These are phyloP conservation scores for Ondatra zibethicus DNA, from an alignment of 2,113 vertebrate genomes.

Conservation along the genomic window DNA sequence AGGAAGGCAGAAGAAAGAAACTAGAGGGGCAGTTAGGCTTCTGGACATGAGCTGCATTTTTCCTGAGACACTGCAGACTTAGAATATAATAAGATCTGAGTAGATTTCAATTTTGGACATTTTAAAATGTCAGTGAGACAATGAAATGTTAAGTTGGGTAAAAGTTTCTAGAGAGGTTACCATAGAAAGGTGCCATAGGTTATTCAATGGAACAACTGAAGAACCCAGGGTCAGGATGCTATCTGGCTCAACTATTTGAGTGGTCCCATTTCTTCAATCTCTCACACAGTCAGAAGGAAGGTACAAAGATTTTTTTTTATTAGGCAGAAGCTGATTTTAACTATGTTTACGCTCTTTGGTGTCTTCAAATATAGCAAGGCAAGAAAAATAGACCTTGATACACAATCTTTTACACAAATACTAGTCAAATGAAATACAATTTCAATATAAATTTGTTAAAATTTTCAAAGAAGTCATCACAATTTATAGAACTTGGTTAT, in stretches of 20 bases:
- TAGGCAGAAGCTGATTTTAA: not conserved
- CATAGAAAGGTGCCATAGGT: not conserved
- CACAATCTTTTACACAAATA: not conserved
- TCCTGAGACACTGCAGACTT: not conserved
- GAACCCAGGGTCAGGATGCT: not conserved
- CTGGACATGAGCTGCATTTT: not conserved
- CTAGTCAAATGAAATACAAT: not conserved
- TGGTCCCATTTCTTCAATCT: too few relatives aligned
- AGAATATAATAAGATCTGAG: not conserved
- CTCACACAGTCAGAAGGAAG: not conserved
- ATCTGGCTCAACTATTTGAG: not conserved
- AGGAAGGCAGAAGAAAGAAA: not conserved
- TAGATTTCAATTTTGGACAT: not conserved
- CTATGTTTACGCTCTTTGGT: not conserved
- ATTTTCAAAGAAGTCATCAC: conserved; percentile 35
- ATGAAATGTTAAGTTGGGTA: not conserved
- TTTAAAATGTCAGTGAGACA: not conserved
- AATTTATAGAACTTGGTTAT: not conserved
- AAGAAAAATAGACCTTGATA: not conserved
- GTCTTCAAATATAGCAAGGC: not conserved
- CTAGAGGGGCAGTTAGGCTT: not conserved
- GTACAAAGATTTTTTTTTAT: not conserved
- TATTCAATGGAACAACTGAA: not conserved
- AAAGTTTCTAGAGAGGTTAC: not conserved
- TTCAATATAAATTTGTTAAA: not conserved